phyloP scores from a whole-genome alignment of 2,888 invertebrate genomes.

The Prosopocoilus inquinatus region DNA sequence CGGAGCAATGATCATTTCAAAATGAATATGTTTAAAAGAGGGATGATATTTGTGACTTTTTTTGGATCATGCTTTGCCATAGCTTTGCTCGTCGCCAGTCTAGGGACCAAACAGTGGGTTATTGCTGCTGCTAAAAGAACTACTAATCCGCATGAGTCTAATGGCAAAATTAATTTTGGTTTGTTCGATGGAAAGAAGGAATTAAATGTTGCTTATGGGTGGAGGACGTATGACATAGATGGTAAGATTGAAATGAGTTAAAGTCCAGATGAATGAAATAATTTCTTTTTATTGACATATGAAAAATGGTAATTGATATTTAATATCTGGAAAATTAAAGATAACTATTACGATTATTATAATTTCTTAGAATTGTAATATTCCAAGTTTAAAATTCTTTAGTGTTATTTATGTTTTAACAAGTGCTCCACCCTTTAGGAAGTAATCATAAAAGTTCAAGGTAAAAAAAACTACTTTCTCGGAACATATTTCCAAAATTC shows the following conservation, averaged over 20 bases:
- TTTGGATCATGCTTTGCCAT: constrained; percentile 75
- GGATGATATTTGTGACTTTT: constrained; percentile 80
- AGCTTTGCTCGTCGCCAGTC: constrained; percentile 74
- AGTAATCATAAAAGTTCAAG: no score
- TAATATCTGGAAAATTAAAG: no score
- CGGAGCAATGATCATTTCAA: constrained; percentile 44
- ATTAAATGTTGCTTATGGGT: constrained; percentile 78
- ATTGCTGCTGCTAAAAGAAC: constrained; percentile 70
- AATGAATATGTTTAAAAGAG: constrained; percentile 71
- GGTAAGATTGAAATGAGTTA: constrained; percentile 56
- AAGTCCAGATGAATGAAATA: constrained; percentile 7
- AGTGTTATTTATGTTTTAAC: no score
- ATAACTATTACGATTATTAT: no score
- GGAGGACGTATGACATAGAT: constrained; percentile 72
- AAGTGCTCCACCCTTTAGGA: no score
- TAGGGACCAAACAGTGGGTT: constrained; percentile 83
- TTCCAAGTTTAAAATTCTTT: no score
- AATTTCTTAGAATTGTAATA: no score
- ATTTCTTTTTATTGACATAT: background rate
- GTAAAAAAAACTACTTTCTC: no score
- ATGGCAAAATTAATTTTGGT: constrained; percentile 79
- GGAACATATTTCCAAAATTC: no score
- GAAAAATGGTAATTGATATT: no score
- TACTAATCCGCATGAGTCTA: constrained; percentile 65
- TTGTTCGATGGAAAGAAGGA: constrained; percentile 83